Evolutionary conservation across 1,140 invertebrate genomes (phyloP).

Genomic region (Heliothis virescens): DNA sequence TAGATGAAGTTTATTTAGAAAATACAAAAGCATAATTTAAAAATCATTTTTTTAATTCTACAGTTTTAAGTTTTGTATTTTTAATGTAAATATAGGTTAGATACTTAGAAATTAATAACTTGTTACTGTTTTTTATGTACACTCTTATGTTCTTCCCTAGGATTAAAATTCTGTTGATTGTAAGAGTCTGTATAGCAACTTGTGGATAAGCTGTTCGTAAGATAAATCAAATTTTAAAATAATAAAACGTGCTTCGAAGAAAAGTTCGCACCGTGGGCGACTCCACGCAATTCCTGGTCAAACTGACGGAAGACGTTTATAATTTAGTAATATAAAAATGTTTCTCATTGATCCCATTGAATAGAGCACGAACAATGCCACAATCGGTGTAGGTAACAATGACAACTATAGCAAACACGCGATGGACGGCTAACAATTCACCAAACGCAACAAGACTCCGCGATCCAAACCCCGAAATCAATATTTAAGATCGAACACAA

Average conservation of each 20-base stretch:
- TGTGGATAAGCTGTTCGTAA: background rate
- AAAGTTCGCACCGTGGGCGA: background rate
- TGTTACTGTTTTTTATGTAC: too few species aligned
- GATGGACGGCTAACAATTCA: slow-evolving; percentile 63
- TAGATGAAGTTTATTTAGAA: too few species aligned
- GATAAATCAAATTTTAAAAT: background rate
- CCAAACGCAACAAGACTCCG: slow-evolving; percentile 51
- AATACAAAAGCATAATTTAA: too few species aligned
- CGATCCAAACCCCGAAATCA: slow-evolving; percentile 1
- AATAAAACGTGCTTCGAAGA: background rate
- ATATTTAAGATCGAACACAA: background rate
- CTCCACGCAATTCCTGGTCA: slow-evolving; percentile 59
- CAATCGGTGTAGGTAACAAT: slow-evolving; percentile 84
- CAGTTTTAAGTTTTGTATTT: too few species aligned
- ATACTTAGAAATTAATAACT: too few species aligned
- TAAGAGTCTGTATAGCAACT: too few species aligned
- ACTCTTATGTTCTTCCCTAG: too few species aligned
- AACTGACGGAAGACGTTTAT: slow-evolving; percentile 82
- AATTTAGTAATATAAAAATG: slow-evolving; percentile 86
- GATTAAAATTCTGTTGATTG: too few species aligned
- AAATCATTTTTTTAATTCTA: too few species aligned
- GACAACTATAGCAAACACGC: slow-evolving; percentile 83
- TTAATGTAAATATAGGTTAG: too few species aligned
- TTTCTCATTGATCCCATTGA: slow-evolving; percentile 83
- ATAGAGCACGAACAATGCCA: slow-evolving; percentile 76